Evolutionary conservation across 2,113 vertebrate species (phyloP).

Genomic region (Parotia lawesii): DNA sequence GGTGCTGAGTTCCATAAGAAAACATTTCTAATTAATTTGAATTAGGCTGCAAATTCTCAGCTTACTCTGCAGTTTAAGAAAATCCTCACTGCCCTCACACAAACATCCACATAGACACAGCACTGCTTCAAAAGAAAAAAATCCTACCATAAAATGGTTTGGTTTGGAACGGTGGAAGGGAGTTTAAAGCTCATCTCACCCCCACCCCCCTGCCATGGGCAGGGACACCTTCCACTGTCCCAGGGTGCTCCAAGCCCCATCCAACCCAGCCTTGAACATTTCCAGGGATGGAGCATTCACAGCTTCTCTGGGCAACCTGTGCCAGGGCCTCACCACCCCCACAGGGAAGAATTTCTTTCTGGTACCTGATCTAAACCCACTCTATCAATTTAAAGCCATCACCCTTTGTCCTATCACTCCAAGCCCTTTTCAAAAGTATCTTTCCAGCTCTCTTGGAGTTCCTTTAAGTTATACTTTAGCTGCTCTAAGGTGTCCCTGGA

Average conservation of each 20-base stretch:
- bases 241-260: fast-evolving
- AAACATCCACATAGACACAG: neutral
- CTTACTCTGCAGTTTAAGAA: neutral
- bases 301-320: neutral
- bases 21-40: neutral
- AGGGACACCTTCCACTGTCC: neutral
- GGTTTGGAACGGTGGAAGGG: neutral
- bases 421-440: neutral
- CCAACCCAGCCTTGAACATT: neutral
- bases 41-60: neutral
- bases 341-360: neutral
- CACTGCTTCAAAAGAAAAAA: neutral
- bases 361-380: neutral
- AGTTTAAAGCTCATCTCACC: neutral
- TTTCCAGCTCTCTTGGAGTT: neutral
- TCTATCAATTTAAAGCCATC: neutral
- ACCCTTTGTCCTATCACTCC: neutral
- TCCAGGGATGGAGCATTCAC: neutral
- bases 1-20: neutral
- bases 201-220: neutral
- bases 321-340: neutral
- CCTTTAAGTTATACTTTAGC: neutral
- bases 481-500: neutral
- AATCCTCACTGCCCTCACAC: neutral
- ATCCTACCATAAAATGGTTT: neutral